Base-by-base conservation (phyloP, 2,888 invertebrate genomes). In the Patella depressa region DNA sequence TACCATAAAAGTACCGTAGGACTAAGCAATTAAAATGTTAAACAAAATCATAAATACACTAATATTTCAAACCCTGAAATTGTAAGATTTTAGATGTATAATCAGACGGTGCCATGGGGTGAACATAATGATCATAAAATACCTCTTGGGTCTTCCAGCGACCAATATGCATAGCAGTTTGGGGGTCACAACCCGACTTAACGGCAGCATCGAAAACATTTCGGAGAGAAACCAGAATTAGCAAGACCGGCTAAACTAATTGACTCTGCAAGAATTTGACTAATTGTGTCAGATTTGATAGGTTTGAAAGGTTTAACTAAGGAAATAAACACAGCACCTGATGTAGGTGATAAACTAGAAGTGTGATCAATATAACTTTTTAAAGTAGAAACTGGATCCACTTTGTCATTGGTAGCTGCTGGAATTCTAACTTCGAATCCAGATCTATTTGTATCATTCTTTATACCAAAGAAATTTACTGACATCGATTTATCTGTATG, bases 381-480 rank as follows among this genome's bases (percentile, higher is more conserved):
- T 24, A 65, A 65, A 65, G 19, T 19, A 65, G n/a, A 65, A 11
- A 19, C 19, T 19, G 65, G 65, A 19, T 65, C 19, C 24, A 65
- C n/a, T 12, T 65, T 65, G 2, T 24, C 24, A 65, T 65, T 65
- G 24, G 65, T 19, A 19, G 65, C 65, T 19, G 19, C n/a, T 65
- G 65, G 19, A 24, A 65, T 65, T 65, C 19, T 65, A 19, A 65
- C 65, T 24, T 65, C 65, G 24, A 65, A 65, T 24, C 7, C 65
- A 19, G n/a, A 19, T 19, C 65, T n/a, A 19, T n/a, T 19, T 11
- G 65, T 65, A 65, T 65, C 65, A 65, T 65, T 71, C 24, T 75
- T 75, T 24, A 70, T 75, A 7, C 70, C 53, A 75, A n/a, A 70
- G n/a, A 75, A 70, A 9, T 14, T 17, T 12, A 75, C 53, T 12